Evolutionary conservation across 2,888 invertebrate genomes (phyloP).

Genomic region (Melanargia galathea): DNA sequence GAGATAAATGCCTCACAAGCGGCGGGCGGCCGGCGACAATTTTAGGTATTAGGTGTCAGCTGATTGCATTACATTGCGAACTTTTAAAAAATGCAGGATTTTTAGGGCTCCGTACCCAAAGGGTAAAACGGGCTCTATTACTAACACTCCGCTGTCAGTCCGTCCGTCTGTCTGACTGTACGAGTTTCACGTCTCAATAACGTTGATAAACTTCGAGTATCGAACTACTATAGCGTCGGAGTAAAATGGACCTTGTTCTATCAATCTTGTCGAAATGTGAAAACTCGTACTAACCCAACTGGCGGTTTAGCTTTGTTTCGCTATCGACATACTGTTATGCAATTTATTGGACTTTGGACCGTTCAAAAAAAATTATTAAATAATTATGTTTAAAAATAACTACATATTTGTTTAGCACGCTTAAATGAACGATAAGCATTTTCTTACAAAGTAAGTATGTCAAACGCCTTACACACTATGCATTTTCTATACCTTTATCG

Average conservation of each 20-base stretch:
- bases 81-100: no score
- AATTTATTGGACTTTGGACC: constrained; percentile 3
- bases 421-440: constrained; percentile 16
- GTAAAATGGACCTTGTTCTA: no score
- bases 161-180: no score
- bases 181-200: background rate
- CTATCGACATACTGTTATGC: background rate
- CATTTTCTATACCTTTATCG: constrained; percentile 46
- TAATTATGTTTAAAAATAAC: constrained; percentile 3
- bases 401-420: constrained; percentile 1
- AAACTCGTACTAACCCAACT: background rate
- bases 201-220: background rate
- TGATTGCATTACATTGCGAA: no score
- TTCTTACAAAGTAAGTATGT: constrained; percentile 29
- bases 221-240: no score
- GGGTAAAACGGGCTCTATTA: no score
- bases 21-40: no score
- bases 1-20: no score
- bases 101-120: no score
- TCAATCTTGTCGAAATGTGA: no score
- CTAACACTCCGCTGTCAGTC: no score
- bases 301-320: background rate
- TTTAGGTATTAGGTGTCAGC: no score
- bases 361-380: background rate
- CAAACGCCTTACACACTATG: constrained; percentile 40